Evolutionary conservation across 1,140 invertebrate species (phyloP).

Genomic region (Fragariocoptes setiger): DNA sequence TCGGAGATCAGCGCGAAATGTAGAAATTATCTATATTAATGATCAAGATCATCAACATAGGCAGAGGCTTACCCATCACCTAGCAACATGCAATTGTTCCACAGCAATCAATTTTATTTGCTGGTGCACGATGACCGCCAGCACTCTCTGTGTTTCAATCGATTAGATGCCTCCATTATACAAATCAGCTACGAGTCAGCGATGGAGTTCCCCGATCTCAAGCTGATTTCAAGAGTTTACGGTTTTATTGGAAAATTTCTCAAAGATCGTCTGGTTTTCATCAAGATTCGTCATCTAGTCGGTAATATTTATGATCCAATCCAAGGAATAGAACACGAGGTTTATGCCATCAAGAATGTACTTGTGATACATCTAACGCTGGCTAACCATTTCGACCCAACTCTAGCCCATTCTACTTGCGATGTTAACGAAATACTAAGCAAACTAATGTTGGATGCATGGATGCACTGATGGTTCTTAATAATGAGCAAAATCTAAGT

Average conservation of each 20-base stretch:
- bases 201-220: not conserved
- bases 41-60: not conserved
- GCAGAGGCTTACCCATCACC: not conserved
- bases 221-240: conserved; percentile 37
- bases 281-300: conserved; percentile 22
- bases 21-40: no score
- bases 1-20: no score
- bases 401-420: not conserved
- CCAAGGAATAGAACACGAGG: conserved; percentile 36
- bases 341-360: conserved; percentile 15
- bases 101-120: conserved; percentile 20
- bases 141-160: conserved; percentile 24
- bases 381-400: not conserved
- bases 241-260: conserved; percentile 63
- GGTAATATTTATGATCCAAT: conserved; percentile 43
- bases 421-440: not conserved
- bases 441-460: no score
- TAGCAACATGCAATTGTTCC: conserved; percentile 3
- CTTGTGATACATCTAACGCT: conserved; percentile 3
- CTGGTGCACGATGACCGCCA: conserved; percentile 51
- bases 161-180: not conserved
- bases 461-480: no score
- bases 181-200: not conserved
- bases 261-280: conserved; percentile 15
- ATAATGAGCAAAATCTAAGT: no score